A percentile compares a stretch with the other conserved stretches of the same genome.
phyloP scores from a whole-genome alignment of 1,140 invertebrate species.

The Papilio glaucus region DNA sequence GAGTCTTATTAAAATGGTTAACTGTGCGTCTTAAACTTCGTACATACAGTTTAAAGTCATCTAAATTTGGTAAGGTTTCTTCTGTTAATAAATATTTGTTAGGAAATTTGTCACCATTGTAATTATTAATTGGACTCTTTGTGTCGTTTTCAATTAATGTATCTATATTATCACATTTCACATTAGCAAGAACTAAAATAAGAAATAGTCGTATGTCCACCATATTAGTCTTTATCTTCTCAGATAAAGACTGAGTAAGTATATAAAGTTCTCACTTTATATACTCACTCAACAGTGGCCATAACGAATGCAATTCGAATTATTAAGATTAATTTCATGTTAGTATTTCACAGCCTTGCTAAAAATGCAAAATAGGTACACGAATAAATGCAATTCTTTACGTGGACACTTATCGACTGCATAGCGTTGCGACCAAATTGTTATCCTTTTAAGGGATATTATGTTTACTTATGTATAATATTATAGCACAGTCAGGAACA shows the following conservation, averaged over 20 bases:
- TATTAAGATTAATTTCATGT: constrained; percentile 26
- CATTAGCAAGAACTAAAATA: neutral
- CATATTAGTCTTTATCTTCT: neutral
- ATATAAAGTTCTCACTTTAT: too few relatives aligned
- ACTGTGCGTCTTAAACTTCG: constrained; percentile 34
- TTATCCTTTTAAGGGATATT: neutral
- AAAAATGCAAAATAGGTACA: neutral
- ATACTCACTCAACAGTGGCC: constrained; percentile 13
- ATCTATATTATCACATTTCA: neutral
- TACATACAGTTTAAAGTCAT: constrained; percentile 41
- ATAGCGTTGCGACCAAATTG: neutral
- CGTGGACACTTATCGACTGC: neutral
- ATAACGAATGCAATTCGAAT: constrained; percentile 8
- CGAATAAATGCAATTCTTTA: neutral
- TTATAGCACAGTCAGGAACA: too few relatives aligned
- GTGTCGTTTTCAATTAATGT: neutral
- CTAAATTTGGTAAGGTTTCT: neutral
- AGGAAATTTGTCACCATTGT: constrained; percentile 43
- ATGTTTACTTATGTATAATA: neutral
- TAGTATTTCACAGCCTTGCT: constrained; percentile 14
- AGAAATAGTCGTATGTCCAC: neutral
- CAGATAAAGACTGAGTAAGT: neutral
- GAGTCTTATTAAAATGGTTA: constrained; percentile 37
- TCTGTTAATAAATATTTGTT: constrained; percentile 38
- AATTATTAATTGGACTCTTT: neutral